Evolutionary conservation across 2,797 vertebrate genomes (phyloP).

Genomic region (Rhodeus uyekii): DNA sequence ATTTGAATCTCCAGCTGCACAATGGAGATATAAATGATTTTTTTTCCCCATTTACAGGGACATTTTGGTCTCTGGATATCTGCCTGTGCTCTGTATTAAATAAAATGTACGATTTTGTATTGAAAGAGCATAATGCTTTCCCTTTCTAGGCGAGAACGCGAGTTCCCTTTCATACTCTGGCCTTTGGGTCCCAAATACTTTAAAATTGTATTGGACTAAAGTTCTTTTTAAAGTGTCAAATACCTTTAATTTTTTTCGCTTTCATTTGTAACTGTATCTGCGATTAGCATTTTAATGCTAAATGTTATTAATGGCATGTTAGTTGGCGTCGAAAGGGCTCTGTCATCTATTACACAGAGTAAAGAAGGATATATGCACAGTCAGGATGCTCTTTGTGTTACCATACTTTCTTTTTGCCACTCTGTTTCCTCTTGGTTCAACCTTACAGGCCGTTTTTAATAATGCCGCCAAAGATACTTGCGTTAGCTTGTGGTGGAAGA

Average conservation of each 20-base stretch:
- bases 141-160: not conserved
- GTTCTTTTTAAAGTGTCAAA: not conserved
- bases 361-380: not conserved
- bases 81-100: not conserved
- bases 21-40: not conserved
- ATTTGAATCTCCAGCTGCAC: not conserved
- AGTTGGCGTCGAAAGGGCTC: not conserved
- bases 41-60: not conserved
- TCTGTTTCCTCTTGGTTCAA: slow-evolving; percentile 44
- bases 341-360: not conserved
- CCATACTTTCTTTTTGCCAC: slow-evolving; percentile 26
- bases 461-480: slow-evolving; percentile 68
- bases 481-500: slow-evolving; percentile 24
- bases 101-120: not conserved
- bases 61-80: not conserved
- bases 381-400: slow-evolving; percentile 11
- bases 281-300: not conserved
- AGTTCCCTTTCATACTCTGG: not conserved
- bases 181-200: not conserved
- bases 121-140: not conserved
- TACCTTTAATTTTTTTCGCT: not conserved
- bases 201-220: slow-evolving; percentile 5
- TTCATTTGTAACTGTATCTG: not conserved
- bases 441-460: slow-evolving; percentile 60
- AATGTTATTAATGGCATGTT: not conserved